phyloP scores from a whole-genome alignment of 2,888 invertebrate species.

The Sisyra terminalis region DNA sequence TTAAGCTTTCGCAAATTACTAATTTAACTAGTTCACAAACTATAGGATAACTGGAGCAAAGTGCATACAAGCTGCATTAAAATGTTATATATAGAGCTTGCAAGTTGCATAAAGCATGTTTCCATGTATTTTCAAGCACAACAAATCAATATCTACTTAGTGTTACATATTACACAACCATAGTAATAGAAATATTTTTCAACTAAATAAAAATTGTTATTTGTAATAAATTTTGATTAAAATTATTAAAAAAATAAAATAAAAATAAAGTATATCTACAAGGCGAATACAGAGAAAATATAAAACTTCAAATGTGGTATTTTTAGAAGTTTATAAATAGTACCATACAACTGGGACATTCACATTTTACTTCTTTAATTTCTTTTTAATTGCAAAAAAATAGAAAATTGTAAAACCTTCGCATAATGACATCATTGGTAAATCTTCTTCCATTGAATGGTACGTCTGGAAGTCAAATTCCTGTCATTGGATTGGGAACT shows the following conservation, averaged over 20 bases:
- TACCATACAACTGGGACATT: no score
- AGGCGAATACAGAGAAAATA: no score
- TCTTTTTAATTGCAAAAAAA: constrained; percentile 2
- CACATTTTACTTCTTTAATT: not conserved
- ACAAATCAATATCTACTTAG: no score
- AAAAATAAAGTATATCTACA: not conserved
- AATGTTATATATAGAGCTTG: no score
- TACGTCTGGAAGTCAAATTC: constrained; percentile 38
- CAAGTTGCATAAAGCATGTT: no score
- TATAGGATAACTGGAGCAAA: no score
- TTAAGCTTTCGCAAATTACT: no score
- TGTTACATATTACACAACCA: not conserved
- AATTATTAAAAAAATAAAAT: not conserved
- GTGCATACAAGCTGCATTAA: no score
- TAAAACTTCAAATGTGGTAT: no score
- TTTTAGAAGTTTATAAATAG: no score
- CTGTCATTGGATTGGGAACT: constrained; percentile 54
- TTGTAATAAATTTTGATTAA: not conserved
- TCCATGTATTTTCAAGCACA: no score
- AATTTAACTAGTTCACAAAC: no score
- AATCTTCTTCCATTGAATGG: constrained; percentile 25
- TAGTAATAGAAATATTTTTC: not conserved
- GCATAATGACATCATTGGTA: not conserved
- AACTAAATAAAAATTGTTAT: not conserved
- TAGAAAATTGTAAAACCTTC: not conserved